Evolutionary conservation across 2,888 invertebrate species (phyloP).

Genomic region (Hedya salicella): DNA sequence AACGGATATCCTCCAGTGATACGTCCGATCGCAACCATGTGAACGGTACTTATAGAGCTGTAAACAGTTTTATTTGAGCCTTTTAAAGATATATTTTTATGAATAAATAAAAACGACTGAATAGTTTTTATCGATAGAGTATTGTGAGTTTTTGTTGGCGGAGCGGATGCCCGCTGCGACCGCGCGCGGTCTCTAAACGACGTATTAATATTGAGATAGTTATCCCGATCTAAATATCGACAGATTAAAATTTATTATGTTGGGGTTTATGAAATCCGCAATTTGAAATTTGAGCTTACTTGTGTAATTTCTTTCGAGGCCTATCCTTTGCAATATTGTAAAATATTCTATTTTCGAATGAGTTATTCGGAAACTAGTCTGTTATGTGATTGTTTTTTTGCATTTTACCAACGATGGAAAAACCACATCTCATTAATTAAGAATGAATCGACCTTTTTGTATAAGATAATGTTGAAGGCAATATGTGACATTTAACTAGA

Average conservation of each 20-base stretch:
- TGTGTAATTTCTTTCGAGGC: slow-evolving; percentile 78
- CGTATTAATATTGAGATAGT: slow-evolving; percentile 80
- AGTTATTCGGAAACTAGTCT: slow-evolving; percentile 82
- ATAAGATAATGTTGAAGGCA: slow-evolving; percentile 67
- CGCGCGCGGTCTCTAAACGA: slow-evolving; percentile 78
- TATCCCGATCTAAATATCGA: slow-evolving; percentile 74
- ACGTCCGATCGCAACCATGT: slow-evolving; percentile 62
- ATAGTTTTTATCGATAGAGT: slow-evolving; percentile 84
- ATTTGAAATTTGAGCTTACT: slow-evolving; percentile 75
- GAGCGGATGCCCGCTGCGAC: slow-evolving; percentile 63
- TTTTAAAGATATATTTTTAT: slow-evolving; percentile 84
- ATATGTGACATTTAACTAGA: slow-evolving; percentile 76
- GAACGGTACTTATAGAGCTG: slow-evolving; percentile 65
- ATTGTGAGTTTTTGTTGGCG: slow-evolving; percentile 80
- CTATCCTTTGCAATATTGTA: slow-evolving; percentile 76
- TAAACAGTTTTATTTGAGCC: slow-evolving; percentile 82
- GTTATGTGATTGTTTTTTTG: slow-evolving; percentile 83
- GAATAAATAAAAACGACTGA: slow-evolving; percentile 84
- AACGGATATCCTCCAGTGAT: slow-evolving; percentile 71
- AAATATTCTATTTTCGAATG: slow-evolving; percentile 74
- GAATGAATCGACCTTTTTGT: slow-evolving; percentile 73
- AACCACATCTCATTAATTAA: slow-evolving; percentile 82
- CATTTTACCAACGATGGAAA: slow-evolving; percentile 80
- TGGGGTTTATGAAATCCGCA: slow-evolving; percentile 81
- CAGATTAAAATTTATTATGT: slow-evolving; percentile 60